Evolutionary conservation across 2,113 vertebrate genomes (phyloP), one percentile per base, ranked within the genome.

Genomic region (Campylomormyrus tamandua): DNA sequence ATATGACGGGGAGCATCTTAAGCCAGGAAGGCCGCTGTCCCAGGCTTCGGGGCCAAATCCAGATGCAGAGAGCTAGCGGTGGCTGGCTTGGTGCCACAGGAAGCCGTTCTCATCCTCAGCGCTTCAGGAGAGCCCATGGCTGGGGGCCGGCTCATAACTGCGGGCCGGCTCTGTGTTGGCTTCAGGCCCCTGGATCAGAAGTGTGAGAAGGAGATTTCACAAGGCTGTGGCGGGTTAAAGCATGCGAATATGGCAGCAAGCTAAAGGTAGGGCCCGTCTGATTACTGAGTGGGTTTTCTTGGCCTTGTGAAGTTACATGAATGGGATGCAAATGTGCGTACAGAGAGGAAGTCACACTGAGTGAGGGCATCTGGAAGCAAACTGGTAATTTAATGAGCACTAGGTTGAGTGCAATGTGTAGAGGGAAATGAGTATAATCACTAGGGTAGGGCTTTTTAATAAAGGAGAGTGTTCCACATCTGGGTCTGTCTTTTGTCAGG

Each of bases 361-460:
- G 48, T 52, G 27, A 52, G 50, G 85, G 85, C 50, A 53, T 87
- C 85, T 87, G 49, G 50, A 48, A 48, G 48, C 83, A 86, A 49
- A 86, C 83, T 49, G 45, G 83, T 49, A 86, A 50, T 86, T 50
- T 86, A 86, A 86, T 48, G 83, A 86, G 45, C 35, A 80, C 17
- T 39, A 42, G 39, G 74, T 42, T 42, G 35, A 80, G 35, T 80
- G 74, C 15, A 42, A 27, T 80, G 74, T 42, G 74, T 42, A 80
- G 74, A 19, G 74, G 31, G 74, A 80, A 80, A 80, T 80, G 74
- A 19, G 35, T 3, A 77, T 84, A 84, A 84, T 84, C 35, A 11
- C 45, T n/a, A 48, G 83, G 48, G 48, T 35, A 35, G 85, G 10
- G n/a, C 85, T 87, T 56, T 87, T 35, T 53, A 87, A 53, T 87